Evolutionary conservation across 2,797 vertebrate species (phyloP), one percentile per base, ranked within the genome.

Genomic region (Graptemys geographica): DNA sequence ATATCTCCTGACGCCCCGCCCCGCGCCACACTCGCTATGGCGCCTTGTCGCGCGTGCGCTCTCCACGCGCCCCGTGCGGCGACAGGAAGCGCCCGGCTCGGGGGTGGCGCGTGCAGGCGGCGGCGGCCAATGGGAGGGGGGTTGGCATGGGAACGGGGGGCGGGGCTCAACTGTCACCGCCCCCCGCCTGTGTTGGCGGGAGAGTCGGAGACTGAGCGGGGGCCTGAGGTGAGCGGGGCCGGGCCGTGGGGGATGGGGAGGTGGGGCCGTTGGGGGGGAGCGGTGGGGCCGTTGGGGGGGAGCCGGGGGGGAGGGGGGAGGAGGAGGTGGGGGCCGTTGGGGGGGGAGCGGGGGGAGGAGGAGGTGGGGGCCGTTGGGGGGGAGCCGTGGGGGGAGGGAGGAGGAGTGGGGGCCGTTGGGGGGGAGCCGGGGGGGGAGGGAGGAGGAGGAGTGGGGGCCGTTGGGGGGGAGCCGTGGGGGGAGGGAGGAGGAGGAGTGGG

Each of bases 111-210:
- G n/a, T 18, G 33, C 79, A 51, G 59, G 89, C 79, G 74, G 76
- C 88, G 81, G 41, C 31, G 31, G n/a, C 96, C 86, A 93, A 93
- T 86, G 19, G 51, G 51, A 27, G 65, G 51, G 19, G 19, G 41
- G 69, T 86, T 86, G 79, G 56, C 56, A 79, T 89, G 83, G 87
- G 41, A 86, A 89, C 91, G 27, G 55, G 55, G 33, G 53, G 53
- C 5, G 81, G 33, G 51, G 49, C 25, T 57, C 25, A 27, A 11
- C 25, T 28, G 25, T 57, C 25, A 57, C 56, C 87, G 15, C 87
- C 87, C 51, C 33, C 8, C 80, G 19, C 28, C 49, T 56, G 49
- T 37, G 49, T 97, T 97, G 97, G 97, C 97, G 97, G 97, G 97
- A 98, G 97, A 97, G 76, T 90, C 47, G 69, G 69, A 41, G 96